A percentile compares a stretch with the other conserved stretches of the same genome.
Conservation (phyloP, 2,113 vertebrate genomes). For the Tauraco erythrolophus region DNA sequence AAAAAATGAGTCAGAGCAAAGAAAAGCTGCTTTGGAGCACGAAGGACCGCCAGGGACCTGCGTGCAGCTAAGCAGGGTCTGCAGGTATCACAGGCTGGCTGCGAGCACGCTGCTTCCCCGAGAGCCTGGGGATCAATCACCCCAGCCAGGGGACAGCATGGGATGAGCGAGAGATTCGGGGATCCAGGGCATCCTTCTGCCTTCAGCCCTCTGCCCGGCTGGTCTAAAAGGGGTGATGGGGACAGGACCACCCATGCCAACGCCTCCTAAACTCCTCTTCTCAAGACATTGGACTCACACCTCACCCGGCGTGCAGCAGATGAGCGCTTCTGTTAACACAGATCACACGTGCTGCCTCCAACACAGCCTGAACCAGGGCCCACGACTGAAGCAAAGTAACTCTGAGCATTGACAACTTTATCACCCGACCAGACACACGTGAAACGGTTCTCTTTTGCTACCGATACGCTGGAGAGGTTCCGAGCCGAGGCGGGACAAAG, state of each 20-base stretch:
- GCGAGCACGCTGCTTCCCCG: not conserved
- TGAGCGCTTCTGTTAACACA: rapidly evolving
- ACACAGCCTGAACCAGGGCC: not conserved
- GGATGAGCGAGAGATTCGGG: rapidly evolving
- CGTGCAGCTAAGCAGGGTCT: not conserved
- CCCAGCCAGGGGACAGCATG: not conserved
- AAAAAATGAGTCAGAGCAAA: not conserved
- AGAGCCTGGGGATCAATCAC: not conserved
- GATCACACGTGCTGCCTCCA: not conserved
- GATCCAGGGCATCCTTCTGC: not conserved
- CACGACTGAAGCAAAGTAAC: not conserved
- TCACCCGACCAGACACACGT: not conserved
- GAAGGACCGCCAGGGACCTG: not conserved
- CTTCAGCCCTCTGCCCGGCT: not conserved
- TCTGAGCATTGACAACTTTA: not conserved
- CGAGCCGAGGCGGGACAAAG: constrained; percentile 50
- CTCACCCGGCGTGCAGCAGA: rapidly evolving
- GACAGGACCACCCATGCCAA: rapidly evolving
- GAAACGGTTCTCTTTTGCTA: constrained; percentile 38
- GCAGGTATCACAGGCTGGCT: not conserved
- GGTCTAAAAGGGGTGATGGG: not conserved
- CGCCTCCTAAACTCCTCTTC: not conserved
- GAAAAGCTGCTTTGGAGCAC: not conserved
- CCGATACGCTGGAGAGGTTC: not conserved
- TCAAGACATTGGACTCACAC: rapidly evolving